Base-by-base conservation (phyloP, 2,113 vertebrate species). In the Apodemus sylvaticus region DNA sequence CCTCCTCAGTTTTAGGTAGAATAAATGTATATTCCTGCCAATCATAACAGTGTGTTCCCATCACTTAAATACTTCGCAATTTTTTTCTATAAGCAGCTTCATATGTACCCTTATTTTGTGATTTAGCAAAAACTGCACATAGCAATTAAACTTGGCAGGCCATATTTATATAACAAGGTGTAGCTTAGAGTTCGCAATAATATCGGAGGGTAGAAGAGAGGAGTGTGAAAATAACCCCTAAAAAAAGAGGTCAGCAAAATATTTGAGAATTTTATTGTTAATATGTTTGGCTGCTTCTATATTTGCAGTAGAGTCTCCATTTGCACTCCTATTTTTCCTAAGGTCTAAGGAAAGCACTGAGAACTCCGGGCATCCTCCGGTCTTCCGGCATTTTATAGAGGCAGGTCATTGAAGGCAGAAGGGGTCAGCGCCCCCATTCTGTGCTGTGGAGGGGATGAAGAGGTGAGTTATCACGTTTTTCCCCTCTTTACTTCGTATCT, bases 241-340 rank as follows among this genome's bases (percentile, higher is more conserved):
- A 92, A 89, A 77, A 94, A 24, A 22, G 82, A 79, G 93, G 94
- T 97, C 93, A 91, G 91, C 94, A 97, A 98, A 98, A 97, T 97
- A 97, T 98, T 97, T 97, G 87, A 93, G 74, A 96, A 98, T 97
- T 96, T 97, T 98, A 97, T 96, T 97, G 96, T 97, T 97, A 97
- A 98, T 98, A 95, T 96, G 89, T 96, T 98, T 97, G 97, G 97
- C 97, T 93, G 94, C 70, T 58, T 92, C 60, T 91, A 62, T 97
- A 97, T 97, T 97, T 97, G 77, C 94, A 97, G 91, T 95, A 95
- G 89, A 93, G 24, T 91, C 96, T 96, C 86, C 82, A 85, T 93
- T 82, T 76, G 89, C 95, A 87, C 62, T 95, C 82, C 94, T 96
- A 93, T 95, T 97, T 96, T 97, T 89, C 94, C 91, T 97, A 45